These are phyloP conservation scores for Contarinia nasturtii DNA, from an alignment of 1,140 invertebrate genomes.

Conservation along the genomic window DNA sequence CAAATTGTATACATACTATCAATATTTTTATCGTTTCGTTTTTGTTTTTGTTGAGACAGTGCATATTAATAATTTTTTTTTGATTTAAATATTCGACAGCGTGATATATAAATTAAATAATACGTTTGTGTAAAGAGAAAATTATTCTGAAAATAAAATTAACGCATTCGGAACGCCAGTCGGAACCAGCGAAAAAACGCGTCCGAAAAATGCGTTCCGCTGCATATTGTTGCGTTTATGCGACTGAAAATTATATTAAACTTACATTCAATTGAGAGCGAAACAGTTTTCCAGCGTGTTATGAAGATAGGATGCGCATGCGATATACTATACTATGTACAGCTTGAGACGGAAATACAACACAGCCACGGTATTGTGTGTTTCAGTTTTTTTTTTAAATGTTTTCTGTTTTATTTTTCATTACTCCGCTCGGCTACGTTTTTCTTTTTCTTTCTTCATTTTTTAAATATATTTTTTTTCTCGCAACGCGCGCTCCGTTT, in stretches of 20 bases:
- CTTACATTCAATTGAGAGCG: constrained; percentile 3
- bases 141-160: constrained; percentile 2
- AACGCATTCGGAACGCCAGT: constrained; percentile 25
- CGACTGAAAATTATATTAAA: constrained; percentile 13
- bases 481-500: too few relatives aligned
- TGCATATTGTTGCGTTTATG: constrained; percentile 26
- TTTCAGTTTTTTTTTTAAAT: too few relatives aligned
- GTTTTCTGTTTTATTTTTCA: too few relatives aligned
- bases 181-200: constrained; percentile 22
- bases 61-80: constrained; percentile 14
- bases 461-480: too few relatives aligned
- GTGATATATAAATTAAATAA: background rate
- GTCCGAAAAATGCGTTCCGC: constrained; percentile 27
- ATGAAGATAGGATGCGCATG: constrained; percentile 2
- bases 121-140: background rate
- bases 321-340: background rate
- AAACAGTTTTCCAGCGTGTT: constrained; percentile 3
- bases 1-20: background rate
- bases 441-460: too few relatives aligned
- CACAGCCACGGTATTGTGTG: too few relatives aligned
- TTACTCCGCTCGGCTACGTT: too few relatives aligned
- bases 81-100: background rate
- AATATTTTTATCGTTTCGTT: constrained; percentile 3
- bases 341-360: too few relatives aligned
- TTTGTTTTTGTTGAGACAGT: constrained; percentile 11